These are phyloP conservation scores for Limenitis camilla DNA, from an alignment of 2,888 invertebrate species.

Conservation along the genomic window DNA sequence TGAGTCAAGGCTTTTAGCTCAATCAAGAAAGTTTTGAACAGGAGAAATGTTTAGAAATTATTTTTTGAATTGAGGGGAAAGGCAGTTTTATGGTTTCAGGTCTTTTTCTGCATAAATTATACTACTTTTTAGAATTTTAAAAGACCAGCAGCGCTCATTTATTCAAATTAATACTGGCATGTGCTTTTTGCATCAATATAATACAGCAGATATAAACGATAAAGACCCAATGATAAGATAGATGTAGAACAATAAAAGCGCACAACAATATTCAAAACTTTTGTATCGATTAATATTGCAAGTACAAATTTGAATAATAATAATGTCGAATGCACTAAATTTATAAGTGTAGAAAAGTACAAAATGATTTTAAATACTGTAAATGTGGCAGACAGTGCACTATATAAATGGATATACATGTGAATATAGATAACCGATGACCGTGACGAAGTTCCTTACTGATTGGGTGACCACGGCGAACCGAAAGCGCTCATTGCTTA, in stretches of 20 bases:
- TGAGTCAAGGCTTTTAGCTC: too few relatives aligned
- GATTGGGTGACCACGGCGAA: constrained; percentile 20
- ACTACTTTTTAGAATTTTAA: too few relatives aligned
- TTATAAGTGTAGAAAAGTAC: too few relatives aligned
- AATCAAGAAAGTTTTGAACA: too few relatives aligned
- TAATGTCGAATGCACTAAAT: too few relatives aligned
- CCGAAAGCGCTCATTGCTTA: constrained; percentile 26
- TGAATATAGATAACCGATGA: constrained; percentile 16
- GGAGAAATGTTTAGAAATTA: too few relatives aligned
- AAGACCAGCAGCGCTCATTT: not conserved
- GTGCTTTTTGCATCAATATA: constrained; percentile 8
- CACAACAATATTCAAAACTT: not conserved
- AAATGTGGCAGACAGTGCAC: not conserved
- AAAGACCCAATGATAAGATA: constrained; percentile 11
- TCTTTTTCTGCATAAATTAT: too few relatives aligned
- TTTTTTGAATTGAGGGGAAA: too few relatives aligned
- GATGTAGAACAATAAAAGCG: constrained; percentile 5
- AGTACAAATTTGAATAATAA: too few relatives aligned
- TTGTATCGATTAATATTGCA: too few relatives aligned
- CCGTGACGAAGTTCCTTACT: constrained; percentile 19
- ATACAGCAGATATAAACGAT: constrained; percentile 5
- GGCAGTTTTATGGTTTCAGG: too few relatives aligned
- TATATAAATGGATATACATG: constrained; percentile 5
- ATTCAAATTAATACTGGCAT: not conserved
- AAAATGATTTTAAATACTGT: not conserved